Evolutionary conservation across 2,888 invertebrate species (phyloP).

Genomic region (Pristionchus mayeri): DNA sequence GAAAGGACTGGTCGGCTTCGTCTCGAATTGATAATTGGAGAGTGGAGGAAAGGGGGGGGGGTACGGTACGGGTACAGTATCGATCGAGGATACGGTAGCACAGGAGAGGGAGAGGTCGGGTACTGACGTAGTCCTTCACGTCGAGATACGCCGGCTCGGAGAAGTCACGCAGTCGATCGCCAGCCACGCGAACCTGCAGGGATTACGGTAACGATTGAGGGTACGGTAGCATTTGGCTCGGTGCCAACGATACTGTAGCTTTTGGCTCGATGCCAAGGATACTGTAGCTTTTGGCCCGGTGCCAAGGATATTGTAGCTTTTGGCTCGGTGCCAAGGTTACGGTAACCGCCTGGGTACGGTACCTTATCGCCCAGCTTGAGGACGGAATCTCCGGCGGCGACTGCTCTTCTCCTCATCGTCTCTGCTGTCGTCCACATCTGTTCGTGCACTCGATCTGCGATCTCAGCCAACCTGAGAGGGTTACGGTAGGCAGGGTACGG

Average conservation of each 20-base stretch:
- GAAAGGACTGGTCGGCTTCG: not conserved
- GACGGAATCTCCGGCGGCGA: slow-evolving; percentile 47
- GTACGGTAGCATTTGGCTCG: not conserved
- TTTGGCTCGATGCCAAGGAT: too few relatives aligned
- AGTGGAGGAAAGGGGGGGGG: too few relatives aligned
- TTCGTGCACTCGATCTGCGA: slow-evolving; percentile 67
- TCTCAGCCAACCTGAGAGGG: slow-evolving; percentile 53
- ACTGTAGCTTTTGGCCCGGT: not conserved
- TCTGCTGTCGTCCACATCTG: slow-evolving; percentile 71
- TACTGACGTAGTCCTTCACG: slow-evolving; percentile 36
- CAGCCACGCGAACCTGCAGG: not conserved
- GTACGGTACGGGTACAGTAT: too few relatives aligned
- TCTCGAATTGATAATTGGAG: too few relatives aligned
- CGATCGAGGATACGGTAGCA: not conserved
- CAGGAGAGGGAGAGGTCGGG: not conserved
- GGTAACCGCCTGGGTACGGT: not conserved
- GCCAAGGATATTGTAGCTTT: not conserved
- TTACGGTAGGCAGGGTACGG: slow-evolving; percentile 7
- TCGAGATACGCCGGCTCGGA: slow-evolving; percentile 47
- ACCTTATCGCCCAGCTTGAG: slow-evolving; percentile 16
- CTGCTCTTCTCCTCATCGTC: slow-evolving; percentile 69
- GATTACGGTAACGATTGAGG: not conserved
- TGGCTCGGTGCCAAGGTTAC: not conserved
- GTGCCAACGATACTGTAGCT: not conserved
- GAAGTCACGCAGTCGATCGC: slow-evolving; percentile 27